Evolutionary conservation across 2,113 vertebrate genomes (phyloP), one percentile per base, ranked within the genome.

Genomic region (Hypanus sabinus): DNA sequence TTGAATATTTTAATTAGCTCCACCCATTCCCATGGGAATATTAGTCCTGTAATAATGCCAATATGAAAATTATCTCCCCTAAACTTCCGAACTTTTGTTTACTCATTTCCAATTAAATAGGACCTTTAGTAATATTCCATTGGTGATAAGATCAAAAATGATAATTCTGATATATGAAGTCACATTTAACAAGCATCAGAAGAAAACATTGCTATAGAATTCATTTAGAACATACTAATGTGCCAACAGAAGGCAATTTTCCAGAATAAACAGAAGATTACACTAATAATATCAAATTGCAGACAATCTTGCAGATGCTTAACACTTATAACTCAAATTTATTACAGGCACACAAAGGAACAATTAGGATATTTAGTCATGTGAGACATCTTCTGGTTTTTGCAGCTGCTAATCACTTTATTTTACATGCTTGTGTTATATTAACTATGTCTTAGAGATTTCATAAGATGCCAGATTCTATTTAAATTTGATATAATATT

Each of bases 111-210:
- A 14, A 90, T 90, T 36, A 90, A 90, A 65, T n/a, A n/a, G 30
- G 85, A 8, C 60, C 60, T 93, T 93, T 9, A 93, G 38, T 93
- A 10, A 12, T 73, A 73, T 38, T 93, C 22, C 33, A 55, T 36
- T 73, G 68, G 73, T 73, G 38, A 93, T 36, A 93, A 55, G 91
- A 75, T 73, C 91, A 93, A 93, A 91, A 30, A 73, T 75, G 65
- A 93, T 93, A 93, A 75, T 93, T 93, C 91, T 38, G 36, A 46
- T 73, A 55, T 55, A 55, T 93, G 68, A 93, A 93, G 70, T 73
- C 55, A 36, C 70, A 93, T 70, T 93, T 73, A 65, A 68, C 70
- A 24, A 27, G 16, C 55, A 73, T 55, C 91, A 92, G 90, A 65
- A 8, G 20, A 33, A 68, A 92, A 93, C 22, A 93, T 22, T 65